These are phyloP conservation scores for Psococerastis gibbosa DNA, from an alignment of 2,888 invertebrate species.

Conservation along the genomic window DNA sequence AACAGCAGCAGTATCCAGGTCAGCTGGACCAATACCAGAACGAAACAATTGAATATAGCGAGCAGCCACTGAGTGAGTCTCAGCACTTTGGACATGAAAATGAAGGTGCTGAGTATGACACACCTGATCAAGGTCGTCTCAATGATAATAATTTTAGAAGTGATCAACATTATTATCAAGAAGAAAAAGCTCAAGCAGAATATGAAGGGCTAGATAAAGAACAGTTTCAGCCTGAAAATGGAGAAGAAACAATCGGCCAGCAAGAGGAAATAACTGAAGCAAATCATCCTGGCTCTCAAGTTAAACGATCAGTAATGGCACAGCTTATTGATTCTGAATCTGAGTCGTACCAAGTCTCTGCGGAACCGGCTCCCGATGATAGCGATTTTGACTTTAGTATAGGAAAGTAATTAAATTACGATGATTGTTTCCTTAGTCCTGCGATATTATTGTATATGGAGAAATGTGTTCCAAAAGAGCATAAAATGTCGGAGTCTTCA, in stretches of 20 bases:
- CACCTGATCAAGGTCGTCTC: too few relatives aligned
- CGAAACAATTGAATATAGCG: too few relatives aligned
- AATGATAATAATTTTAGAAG: not conserved
- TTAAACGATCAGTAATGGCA: not conserved
- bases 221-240: not conserved
- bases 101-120: too few relatives aligned
- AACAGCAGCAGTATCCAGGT: not conserved
- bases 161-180: not conserved
- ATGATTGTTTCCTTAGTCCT: not conserved
- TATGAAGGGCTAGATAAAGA: not conserved
- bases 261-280: not conserved
- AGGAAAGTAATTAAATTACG: not conserved
- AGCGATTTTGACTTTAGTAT: slow-evolving; percentile 8
- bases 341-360: slow-evolving; percentile 6
- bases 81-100: too few relatives aligned
- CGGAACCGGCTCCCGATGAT: not conserved
- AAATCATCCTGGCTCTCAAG: not conserved
- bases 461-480: too few relatives aligned
- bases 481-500: too few relatives aligned
- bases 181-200: not conserved
- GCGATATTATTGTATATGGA: too few relatives aligned
- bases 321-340: slow-evolving; percentile 5
- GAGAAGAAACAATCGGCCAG: not conserved
- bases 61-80: too few relatives aligned
- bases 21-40: not conserved